Conservation (phyloP, 2,888 invertebrate genomes). For the Synanthedon tipuliformis region DNA sequence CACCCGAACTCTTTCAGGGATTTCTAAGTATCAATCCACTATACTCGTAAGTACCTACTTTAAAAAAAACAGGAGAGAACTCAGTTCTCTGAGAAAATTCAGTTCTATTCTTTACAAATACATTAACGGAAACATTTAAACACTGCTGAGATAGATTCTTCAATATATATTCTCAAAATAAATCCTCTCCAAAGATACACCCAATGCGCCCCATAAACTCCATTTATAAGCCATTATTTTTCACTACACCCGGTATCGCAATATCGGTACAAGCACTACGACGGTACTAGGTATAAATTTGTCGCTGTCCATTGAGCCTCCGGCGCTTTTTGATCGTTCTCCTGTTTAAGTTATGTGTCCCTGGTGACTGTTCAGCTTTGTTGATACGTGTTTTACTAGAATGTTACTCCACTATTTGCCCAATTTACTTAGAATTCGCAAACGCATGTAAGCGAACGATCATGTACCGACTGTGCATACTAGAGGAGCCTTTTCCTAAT, state of each 20-base stretch:
- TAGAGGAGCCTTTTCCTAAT: too few relatives aligned
- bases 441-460: too few relatives aligned
- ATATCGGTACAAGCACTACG: slow-evolving; percentile 1
- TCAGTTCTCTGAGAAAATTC: too few relatives aligned
- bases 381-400: slow-evolving; percentile 15
- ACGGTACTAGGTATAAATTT: slow-evolving; percentile 35
- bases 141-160: neutral
- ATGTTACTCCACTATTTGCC: neutral
- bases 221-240: slow-evolving; percentile 43
- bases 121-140: neutral
- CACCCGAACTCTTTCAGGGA: too few relatives aligned
- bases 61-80: too few relatives aligned
- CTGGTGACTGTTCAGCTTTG: slow-evolving; percentile 30
- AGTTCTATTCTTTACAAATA: too few relatives aligned
- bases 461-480: too few relatives aligned
- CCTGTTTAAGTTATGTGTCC: slow-evolving; percentile 59
- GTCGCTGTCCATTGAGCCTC: slow-evolving; percentile 33
- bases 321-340: slow-evolving; percentile 49
- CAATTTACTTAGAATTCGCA: neutral
- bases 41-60: too few relatives aligned
- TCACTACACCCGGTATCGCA: slow-evolving; percentile 28
- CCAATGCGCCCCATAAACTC: slow-evolving; percentile 25
- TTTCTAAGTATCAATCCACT: too few relatives aligned
- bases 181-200: slow-evolving; percentile 7
- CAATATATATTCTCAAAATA: neutral